Evolutionary conservation across 2,888 invertebrate genomes (phyloP).

Genomic region (Drosophila limbata): DNA sequence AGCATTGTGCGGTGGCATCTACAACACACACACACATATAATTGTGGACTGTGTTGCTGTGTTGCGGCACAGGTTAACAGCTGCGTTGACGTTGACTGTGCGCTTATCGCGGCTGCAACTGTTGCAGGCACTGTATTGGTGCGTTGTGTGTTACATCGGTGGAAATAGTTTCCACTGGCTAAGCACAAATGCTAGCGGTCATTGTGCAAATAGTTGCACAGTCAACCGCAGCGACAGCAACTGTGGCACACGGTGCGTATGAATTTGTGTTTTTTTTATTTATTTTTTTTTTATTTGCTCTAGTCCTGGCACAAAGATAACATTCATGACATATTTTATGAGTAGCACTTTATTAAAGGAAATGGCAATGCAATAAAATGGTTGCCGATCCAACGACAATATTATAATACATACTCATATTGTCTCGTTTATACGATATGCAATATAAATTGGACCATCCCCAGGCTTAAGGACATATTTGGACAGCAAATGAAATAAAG

Average conservation of each 20-base stretch:
- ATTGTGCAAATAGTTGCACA: slow-evolving; percentile 45
- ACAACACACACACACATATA: slow-evolving; percentile 9
- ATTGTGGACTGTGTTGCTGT: not conserved
- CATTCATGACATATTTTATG: slow-evolving; percentile 32
- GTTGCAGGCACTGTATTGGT: slow-evolving; percentile 24
- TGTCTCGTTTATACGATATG: not conserved
- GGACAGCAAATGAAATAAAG: not conserved
- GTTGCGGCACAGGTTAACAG: slow-evolving; percentile 30
- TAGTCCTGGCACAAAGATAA: slow-evolving; percentile 47
- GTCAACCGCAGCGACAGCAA: slow-evolving; percentile 18
- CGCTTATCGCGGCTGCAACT: slow-evolving; percentile 44
- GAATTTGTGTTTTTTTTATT: slow-evolving; percentile 31
- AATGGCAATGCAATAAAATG: slow-evolving; percentile 14
- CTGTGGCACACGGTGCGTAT: slow-evolving; percentile 46
- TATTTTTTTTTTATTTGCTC: slow-evolving; percentile 4
- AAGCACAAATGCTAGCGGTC: slow-evolving; percentile 37
- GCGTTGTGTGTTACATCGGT: not conserved
- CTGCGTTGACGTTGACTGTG: slow-evolving; percentile 25
- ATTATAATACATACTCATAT: slow-evolving; percentile 6
- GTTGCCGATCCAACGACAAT: slow-evolving; percentile 14
- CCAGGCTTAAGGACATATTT: not conserved
- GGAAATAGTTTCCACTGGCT: slow-evolving; percentile 36
- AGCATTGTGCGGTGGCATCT: slow-evolving; percentile 40
- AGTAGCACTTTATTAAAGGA: slow-evolving; percentile 22
- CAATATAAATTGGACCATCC: not conserved